These are phyloP conservation scores for Agonopterix alstromeriana DNA, from an alignment of 2,888 invertebrate genomes.

Conservation along the genomic window DNA sequence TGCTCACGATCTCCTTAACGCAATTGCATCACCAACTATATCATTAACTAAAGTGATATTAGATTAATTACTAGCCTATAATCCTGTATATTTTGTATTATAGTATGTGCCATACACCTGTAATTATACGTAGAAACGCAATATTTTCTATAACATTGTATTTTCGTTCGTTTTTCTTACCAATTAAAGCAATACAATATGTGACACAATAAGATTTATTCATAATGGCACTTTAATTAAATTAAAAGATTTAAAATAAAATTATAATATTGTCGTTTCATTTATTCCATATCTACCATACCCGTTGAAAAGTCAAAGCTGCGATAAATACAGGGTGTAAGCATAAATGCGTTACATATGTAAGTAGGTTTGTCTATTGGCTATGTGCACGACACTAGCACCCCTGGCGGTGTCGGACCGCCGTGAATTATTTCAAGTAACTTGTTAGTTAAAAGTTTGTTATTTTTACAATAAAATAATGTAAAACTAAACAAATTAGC, in stretches of 20 bases:
- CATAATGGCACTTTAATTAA: slow-evolving; percentile 52
- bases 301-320: too few species aligned
- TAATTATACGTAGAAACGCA: slow-evolving; percentile 65
- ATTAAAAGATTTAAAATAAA: neutral
- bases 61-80: slow-evolving; percentile 60
- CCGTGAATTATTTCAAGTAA: too few species aligned
- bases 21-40: slow-evolving; percentile 57
- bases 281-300: too few species aligned
- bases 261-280: too few species aligned
- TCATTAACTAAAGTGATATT: slow-evolving; percentile 74
- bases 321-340: too few species aligned
- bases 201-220: slow-evolving; percentile 61
- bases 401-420: too few species aligned
- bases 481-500: too few species aligned
- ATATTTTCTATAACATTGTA: slow-evolving; percentile 56
- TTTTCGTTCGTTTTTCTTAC: slow-evolving; percentile 35
- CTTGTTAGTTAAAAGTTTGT: too few species aligned
- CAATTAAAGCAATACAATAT: slow-evolving; percentile 58
- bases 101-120: slow-evolving; percentile 71
- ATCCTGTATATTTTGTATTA: slow-evolving; percentile 74
- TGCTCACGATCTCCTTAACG: slow-evolving; percentile 39
- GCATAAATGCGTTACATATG: too few species aligned
- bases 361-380: too few species aligned
- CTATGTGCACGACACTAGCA: too few species aligned
- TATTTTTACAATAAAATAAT: too few species aligned